Conservation (phyloP, 2,113 vertebrate species). For the Vulpes ferrilata region DNA sequence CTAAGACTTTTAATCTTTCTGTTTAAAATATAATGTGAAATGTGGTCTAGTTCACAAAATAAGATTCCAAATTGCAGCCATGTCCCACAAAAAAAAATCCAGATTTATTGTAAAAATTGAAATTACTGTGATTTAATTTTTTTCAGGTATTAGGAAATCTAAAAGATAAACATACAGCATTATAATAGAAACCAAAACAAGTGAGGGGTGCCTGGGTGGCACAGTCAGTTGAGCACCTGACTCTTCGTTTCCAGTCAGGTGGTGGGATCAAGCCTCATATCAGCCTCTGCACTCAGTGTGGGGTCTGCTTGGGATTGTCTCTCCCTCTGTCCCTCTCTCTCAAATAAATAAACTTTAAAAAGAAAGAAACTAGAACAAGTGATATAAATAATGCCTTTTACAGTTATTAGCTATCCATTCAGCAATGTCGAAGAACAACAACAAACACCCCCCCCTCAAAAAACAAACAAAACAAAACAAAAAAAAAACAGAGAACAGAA, state of each 20-base stretch:
- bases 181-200: not conserved
- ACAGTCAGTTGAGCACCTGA: too few relatives aligned
- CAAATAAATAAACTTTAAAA: too few relatives aligned
- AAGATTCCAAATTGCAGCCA: not conserved
- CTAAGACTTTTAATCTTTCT: not conserved
- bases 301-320: too few relatives aligned
- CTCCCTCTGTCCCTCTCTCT: too few relatives aligned
- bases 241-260: too few relatives aligned
- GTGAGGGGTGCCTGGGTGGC: not conserved
- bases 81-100: not conserved
- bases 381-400: not conserved
- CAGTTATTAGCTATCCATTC: not conserved
- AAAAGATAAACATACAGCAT: not conserved
- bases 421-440: not conserved
- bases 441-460: not conserved
- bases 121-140: not conserved
- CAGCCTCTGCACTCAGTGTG: too few relatives aligned
- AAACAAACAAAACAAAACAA: not conserved
- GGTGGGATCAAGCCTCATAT: too few relatives aligned
- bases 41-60: slow-evolving; percentile 29
- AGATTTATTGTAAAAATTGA: not conserved
- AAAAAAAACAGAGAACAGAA: not conserved
- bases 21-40: not conserved
- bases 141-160: not conserved
- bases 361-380: not conserved